Evolutionary conservation across 1,140 invertebrate species (phyloP).

Genomic region (Thrips palmi): DNA sequence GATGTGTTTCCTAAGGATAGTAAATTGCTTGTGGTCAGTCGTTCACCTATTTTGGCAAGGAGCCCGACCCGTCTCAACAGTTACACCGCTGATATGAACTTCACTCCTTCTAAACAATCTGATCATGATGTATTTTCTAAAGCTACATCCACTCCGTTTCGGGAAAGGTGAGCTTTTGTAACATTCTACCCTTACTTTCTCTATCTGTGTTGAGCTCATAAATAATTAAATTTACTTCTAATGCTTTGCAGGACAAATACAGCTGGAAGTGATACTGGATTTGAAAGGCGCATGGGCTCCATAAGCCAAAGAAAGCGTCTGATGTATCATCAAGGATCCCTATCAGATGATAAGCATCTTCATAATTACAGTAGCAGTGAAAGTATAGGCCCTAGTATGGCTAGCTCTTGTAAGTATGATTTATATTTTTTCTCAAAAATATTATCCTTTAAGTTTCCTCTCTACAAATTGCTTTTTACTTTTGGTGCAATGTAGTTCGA

Average conservation of each 20-base stretch:
- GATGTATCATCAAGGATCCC: slow-evolving; percentile 30
- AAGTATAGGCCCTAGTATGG: slow-evolving; percentile 34
- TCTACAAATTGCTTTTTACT: slow-evolving; percentile 21
- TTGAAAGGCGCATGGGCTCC: slow-evolving; percentile 31
- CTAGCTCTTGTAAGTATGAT: slow-evolving; percentile 22
- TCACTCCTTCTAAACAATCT: neutral
- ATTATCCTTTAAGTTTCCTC: slow-evolving; percentile 20
- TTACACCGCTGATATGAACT: neutral
- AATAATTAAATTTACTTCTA: slow-evolving; percentile 1
- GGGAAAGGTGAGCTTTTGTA: slow-evolving; percentile 13
- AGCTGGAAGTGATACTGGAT: slow-evolving; percentile 32
- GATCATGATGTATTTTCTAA: neutral
- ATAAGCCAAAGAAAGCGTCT: slow-evolving; percentile 30
- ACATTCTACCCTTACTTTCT: neutral
- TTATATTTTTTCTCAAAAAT: slow-evolving; percentile 8
- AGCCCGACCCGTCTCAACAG: too few relatives aligned
- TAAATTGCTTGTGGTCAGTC: too few relatives aligned
- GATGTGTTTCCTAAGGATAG: too few relatives aligned
- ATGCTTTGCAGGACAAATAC: slow-evolving; percentile 33
- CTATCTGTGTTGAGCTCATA: neutral
- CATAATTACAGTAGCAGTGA: slow-evolving; percentile 54
- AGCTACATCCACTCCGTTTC: slow-evolving; percentile 10
- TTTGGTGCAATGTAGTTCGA: too few relatives aligned
- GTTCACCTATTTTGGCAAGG: too few relatives aligned
- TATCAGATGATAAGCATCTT: slow-evolving; percentile 32